Evolutionary conservation across 1,140 invertebrate genomes (phyloP), one percentile per base, ranked within the genome.

Genomic region (Ephestia elutella): DNA sequence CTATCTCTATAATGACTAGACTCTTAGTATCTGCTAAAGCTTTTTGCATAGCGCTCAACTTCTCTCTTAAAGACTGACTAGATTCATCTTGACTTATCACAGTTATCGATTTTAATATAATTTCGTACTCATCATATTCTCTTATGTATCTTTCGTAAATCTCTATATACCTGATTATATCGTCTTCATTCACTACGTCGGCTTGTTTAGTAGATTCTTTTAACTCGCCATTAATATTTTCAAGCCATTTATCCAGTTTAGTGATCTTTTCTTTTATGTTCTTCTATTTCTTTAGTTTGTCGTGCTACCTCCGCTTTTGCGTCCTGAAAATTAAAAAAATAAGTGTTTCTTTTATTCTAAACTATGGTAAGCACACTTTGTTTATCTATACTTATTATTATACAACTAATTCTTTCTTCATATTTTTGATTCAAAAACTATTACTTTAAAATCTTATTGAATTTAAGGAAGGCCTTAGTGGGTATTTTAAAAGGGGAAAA

Each of bases 121-220:
- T 81, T 71, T 93, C 89, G 67, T 90, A 90, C 44, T 89, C 80
- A 57, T 89, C 86, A 58, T 93, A 87, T 66, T 93, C 91, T 64
- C 88, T 87, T 63, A 90, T 89, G 53, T 92, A 85, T 10, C 78
- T 73, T 63, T 89, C 82, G 59, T 87, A 87, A 25, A 86, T 75
- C 58, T 81, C 78, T 55, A 90, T 89, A 68, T 89, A 88, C 48
- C 68, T 82, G 63, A 88, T 65, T 57, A 90, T 80, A 65, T 90
- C 80, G 58, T 80, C 70, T 75, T 90, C 89, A 21, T 72, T 76
- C 5, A 85, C 59, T 5, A 78, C 59, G 56, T 82, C 80, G 0
- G 73, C 74, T 59, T 75, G 71, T 58, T 80, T 68, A 0, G 71
- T 77, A 18, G 80, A 80, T 65, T 80, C 75, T 59, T 82, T 79